Evolutionary conservation across 1,140 invertebrate species (phyloP).

Genomic region (Prorops nasuta): DNA sequence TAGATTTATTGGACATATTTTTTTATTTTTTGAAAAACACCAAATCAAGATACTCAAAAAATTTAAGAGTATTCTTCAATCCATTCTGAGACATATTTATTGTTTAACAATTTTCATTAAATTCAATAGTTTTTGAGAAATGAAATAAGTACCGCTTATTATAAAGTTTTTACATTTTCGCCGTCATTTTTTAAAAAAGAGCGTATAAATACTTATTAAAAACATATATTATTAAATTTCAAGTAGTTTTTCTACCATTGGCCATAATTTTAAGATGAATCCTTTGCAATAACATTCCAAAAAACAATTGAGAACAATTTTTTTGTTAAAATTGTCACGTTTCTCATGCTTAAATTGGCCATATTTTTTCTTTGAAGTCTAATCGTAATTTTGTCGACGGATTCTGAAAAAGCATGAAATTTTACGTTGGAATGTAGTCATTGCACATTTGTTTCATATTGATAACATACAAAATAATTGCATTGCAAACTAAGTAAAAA

Average conservation of each 20-base stretch:
- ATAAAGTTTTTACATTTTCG: background rate
- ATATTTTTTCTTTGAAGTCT: too few species aligned
- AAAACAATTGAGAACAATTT: background rate
- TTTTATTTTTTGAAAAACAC: background rate
- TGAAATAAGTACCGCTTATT: background rate
- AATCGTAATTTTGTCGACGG: too few species aligned
- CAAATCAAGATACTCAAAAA: background rate
- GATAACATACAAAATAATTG: background rate
- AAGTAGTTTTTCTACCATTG: background rate
- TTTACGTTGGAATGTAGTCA: too few species aligned
- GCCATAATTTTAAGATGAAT: background rate
- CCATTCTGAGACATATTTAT: slow-evolving; percentile 4
- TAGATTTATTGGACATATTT: background rate
- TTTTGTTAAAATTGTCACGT: background rate
- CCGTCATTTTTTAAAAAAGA: too few species aligned
- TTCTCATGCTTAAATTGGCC: too few species aligned
- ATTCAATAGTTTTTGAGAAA: slow-evolving; percentile 2
- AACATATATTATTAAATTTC: background rate
- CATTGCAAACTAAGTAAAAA: background rate
- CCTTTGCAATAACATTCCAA: background rate
- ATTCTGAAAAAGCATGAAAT: too few species aligned
- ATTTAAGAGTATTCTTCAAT: slow-evolving; percentile 6
- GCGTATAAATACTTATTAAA: background rate
- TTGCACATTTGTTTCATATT: background rate
- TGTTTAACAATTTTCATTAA: background rate